Evolutionary conservation across 2,797 vertebrate genomes (phyloP), one percentile per base, ranked within the genome.

Genomic region (Acanthurus tractus): DNA sequence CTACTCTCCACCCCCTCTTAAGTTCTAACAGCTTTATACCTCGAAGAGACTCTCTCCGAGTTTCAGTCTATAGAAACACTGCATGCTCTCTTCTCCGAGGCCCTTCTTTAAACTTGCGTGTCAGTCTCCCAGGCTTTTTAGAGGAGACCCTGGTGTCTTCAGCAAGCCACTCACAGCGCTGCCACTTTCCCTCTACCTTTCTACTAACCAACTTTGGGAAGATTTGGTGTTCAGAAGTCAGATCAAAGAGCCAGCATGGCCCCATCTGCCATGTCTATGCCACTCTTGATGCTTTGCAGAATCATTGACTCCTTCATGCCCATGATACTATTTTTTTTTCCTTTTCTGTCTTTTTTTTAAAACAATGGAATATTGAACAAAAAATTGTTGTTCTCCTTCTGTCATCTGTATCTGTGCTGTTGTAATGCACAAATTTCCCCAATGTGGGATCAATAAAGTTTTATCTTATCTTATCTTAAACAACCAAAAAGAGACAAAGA

Each of bases 161-260:
- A 79, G 54, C 42, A 54, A 77, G 57, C 56, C 67, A 67, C 65
- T 85, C 74, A 67, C 13, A 29, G 52, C 65, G 69, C 70, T 76
- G 70, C 38, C 79, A 73, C 68, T 82, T 76, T 82, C 38, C 11
- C 54, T 2, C 77, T 86, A 61, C 54, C 13, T 76, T 81, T 76
- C 44, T 65, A 70, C 70, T 63, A 36, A 64, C 45, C 62, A 83
- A 78, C 61, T 85, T 76, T 52, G 52, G 62, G 64, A 67, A 79
- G 52, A 88, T 84, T 77, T 79, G 66, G 63, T 79, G 79, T 88
- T 86, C 69, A 72, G 59, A 76, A 73, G 57, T 38, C 8, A 63
- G 46, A 85, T 84, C 56, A 89, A 83, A 84, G 70, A 63, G 61
- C 48, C 10, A 5, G 29, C 50, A 38, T 42, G 8, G n/a, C 59